These are phyloP conservation scores for Morelia viridis DNA, from an alignment of 2,797 vertebrate species.

Conservation along the genomic window DNA sequence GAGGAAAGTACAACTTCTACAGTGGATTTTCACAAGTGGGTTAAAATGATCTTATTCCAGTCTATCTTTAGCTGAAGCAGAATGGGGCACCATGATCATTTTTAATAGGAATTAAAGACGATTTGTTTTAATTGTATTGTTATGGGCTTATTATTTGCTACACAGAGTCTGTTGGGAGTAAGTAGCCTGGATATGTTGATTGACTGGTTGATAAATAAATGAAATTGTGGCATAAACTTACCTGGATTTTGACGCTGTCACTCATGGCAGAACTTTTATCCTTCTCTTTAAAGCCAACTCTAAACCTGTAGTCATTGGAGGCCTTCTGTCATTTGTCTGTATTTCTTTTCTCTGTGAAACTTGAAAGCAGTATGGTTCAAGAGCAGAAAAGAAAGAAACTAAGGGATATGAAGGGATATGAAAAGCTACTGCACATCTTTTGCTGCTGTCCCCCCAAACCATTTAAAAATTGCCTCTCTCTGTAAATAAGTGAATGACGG, in stretches of 20 bases:
- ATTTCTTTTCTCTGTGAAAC: not conserved
- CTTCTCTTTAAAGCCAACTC: not conserved
- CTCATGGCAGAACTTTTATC: not conserved
- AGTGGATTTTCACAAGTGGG: not conserved
- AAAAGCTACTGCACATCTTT: constrained; percentile 32
- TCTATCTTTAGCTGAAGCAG: not conserved
- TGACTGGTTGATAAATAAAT: not conserved
- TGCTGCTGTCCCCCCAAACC: not conserved
- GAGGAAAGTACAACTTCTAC: not conserved
- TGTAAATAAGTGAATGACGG: constrained; percentile 46
- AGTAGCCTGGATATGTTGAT: not conserved
- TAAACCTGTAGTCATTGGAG: not conserved
- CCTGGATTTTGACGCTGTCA: not conserved
- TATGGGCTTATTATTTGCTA: not conserved
- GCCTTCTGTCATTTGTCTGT: not conserved
- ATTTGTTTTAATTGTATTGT: not conserved
- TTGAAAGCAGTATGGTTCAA: not conserved
- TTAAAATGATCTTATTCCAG: not conserved
- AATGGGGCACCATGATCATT: not conserved
- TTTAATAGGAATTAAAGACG: not conserved
- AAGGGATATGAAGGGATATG: constrained; percentile 25
- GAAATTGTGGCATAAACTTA: not conserved
- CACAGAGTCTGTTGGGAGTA: not conserved
- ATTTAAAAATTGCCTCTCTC: constrained; percentile 48
- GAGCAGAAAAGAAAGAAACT: constrained; percentile 19